phyloP scores from a whole-genome alignment of 2,113 vertebrate species.

The Opisthocomus hoazin region DNA sequence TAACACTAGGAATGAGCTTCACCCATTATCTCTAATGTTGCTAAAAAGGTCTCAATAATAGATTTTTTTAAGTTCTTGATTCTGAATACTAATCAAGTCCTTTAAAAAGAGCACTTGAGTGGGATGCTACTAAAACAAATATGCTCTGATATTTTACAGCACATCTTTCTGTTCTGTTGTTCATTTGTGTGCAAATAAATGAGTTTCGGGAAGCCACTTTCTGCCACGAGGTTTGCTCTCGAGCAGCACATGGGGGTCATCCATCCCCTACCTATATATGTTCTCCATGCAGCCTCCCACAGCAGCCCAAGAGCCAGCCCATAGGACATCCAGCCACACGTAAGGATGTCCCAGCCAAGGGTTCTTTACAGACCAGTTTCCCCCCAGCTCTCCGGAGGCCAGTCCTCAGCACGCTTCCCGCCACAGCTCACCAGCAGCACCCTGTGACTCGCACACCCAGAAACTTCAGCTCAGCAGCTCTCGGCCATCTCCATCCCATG shows the following conservation, averaged over 20 bases:
- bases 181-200: constrained; percentile 10
- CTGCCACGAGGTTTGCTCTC: not conserved
- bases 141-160: not conserved
- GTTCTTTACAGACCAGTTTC: not conserved
- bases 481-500: fast-evolving
- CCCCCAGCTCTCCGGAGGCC: not conserved
- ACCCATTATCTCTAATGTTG: not conserved
- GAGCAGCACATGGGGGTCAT: not conserved
- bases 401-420: not conserved
- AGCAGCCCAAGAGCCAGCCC: not conserved
- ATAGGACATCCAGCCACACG: not conserved
- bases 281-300: not conserved
- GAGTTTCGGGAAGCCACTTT: not conserved
- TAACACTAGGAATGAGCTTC: constrained; percentile 1
- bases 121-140: constrained; percentile 44
- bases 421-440: not conserved
- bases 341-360: not conserved
- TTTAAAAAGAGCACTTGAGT: constrained; percentile 32
- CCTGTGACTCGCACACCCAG: not conserved
- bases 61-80: constrained; percentile 29
- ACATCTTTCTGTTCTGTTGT: not conserved
- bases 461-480: not conserved
- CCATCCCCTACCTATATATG: not conserved
- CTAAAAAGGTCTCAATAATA: constrained; percentile 45
- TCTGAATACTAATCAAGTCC: constrained; percentile 40